Evolutionary conservation across 2,888 invertebrate genomes (phyloP).

Genomic region (Caenorhabditis panamensis): DNA sequence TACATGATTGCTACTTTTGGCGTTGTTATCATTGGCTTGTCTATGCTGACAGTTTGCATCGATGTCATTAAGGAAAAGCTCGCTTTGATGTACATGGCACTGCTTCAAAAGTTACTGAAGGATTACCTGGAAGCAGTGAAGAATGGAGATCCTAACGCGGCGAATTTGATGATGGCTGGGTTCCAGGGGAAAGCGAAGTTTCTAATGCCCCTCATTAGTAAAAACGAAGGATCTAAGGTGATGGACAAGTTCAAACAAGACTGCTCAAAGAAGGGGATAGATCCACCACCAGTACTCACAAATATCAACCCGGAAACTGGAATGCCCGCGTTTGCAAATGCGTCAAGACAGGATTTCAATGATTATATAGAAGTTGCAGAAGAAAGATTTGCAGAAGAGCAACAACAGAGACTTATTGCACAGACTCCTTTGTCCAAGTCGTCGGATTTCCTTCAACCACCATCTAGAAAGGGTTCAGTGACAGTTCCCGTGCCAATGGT

Average conservation of each 20-base stretch:
- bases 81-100: constrained; percentile 74
- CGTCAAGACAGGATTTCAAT: constrained; percentile 67
- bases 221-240: constrained; percentile 75
- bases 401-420: constrained; percentile 25
- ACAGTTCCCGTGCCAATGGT: constrained; percentile 9
- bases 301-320: constrained; percentile 79
- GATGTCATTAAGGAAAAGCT: constrained; percentile 80
- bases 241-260: constrained; percentile 79
- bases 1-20: constrained; percentile 82
- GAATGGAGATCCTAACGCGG: constrained; percentile 76
- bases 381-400: constrained; percentile 45
- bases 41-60: constrained; percentile 80
- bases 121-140: constrained; percentile 76
- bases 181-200: constrained; percentile 78
- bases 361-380: constrained; percentile 69
- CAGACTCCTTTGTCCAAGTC: constrained; percentile 50
- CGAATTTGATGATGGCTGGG: constrained; percentile 77
- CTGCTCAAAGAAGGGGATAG: constrained; percentile 67
- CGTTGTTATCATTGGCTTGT: constrained; percentile 76
- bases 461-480: constrained; percentile 31
- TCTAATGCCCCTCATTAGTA: constrained; percentile 77
- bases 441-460: constrained; percentile 38
- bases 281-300: constrained; percentile 75
- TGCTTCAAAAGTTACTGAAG: constrained; percentile 75
- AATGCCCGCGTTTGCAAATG: constrained; percentile 71